These are phyloP conservation scores for Quadroppia sp. DNA, from an alignment of 2,888 invertebrate species.

Conservation along the genomic window DNA sequence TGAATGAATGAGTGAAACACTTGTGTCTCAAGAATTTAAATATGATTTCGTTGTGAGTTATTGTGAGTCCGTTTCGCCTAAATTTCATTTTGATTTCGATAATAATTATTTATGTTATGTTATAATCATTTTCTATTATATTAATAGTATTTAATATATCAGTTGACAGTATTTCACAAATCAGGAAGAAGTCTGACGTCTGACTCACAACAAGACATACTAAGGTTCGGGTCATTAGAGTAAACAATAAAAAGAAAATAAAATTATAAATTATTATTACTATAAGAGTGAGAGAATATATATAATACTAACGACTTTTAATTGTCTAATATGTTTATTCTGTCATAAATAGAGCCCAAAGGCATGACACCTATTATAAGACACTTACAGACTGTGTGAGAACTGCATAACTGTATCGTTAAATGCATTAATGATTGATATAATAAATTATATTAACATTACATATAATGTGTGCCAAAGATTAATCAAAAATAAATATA, in stretches of 20 bases:
- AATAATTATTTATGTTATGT: no score
- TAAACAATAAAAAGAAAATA: neutral
- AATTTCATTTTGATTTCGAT: neutral
- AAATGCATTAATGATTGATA: neutral
- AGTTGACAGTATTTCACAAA: neutral
- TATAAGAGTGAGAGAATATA: neutral
- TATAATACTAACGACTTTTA: neutral
- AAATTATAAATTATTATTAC: neutral
- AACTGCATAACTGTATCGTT: neutral
- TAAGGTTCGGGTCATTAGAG: slow-evolving; percentile 27
- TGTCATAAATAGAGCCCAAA: neutral
- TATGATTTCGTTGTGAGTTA: neutral
- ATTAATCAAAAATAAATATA: no score
- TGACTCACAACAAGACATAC: neutral
- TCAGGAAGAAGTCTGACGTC: slow-evolving; percentile 15
- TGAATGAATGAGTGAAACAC: neutral
- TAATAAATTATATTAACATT: neutral
- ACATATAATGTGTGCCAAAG: neutral
- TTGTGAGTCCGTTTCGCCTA: no score
- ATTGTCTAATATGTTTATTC: neutral
- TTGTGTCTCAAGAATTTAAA: slow-evolving; percentile 14
- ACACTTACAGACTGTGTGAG: neutral
- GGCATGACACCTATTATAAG: neutral
- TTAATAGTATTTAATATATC: slow-evolving; percentile 9
- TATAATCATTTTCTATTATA: neutral